Base-by-base conservation (phyloP, 2,797 vertebrate species). In the Helicolenus hilgendorfi region DNA sequence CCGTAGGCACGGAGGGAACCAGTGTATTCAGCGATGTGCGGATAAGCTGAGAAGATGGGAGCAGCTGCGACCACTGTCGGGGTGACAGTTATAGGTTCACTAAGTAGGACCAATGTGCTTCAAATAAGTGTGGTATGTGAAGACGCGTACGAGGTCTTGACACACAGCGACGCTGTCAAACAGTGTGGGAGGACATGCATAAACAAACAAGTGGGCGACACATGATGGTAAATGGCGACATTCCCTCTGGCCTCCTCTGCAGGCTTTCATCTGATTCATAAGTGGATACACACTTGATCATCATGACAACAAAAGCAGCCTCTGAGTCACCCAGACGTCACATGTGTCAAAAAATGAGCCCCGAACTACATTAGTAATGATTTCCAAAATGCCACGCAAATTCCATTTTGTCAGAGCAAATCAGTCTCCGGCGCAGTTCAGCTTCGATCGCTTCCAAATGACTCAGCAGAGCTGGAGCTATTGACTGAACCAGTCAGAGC, bases 141-240 rank as follows among this genome's bases (percentile, higher is more conserved):
- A 72, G 64, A 68, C 49, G 41, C 4, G 14, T 72, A 75, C 18
- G 15, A 77, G 68, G 64, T 83, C 77, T 89, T 86, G 38, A 80
- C 76, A 79, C 77, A 87, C 36, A 71, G 79, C 65, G 79, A 84
- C 10, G 33, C 79, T 85, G 78, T 90, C 89, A 73, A 85, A 84
- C 76, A 67, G 68, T 89, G 35, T 64, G 83, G 67, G 83, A 90
- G 77, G 75, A 95, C 71, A 80, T 65, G 72, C 74, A 35, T 86
- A 93, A 94, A 95, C 94, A 96, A 96, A 94, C 94, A 94, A 94
- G 90, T 91, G 95, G 69, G 76, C 33, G 88, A 93, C 96, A 97
- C 83, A 94, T 96, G 95, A 92, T 55, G 76, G 67, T 55, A 79
- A 78, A 81, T 86, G 82, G 86, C 72, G 71, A 77, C 75, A 56